A percentile compares a stretch with the other conserved stretches of the same genome.
Conservation (phyloP, 1,140 invertebrate species). For the Nebria ingens region DNA sequence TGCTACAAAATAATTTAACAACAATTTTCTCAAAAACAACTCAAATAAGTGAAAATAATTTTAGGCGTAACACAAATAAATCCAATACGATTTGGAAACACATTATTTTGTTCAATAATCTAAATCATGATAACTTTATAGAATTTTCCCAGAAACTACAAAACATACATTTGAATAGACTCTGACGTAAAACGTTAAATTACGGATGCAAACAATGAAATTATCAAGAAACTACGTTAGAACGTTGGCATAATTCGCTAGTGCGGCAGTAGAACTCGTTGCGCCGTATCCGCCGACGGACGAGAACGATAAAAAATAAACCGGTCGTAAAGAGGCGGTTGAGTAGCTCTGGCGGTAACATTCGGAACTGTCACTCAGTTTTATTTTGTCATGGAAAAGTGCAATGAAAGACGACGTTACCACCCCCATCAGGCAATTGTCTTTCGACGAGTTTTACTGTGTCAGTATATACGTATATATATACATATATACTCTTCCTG, state of each 20-base stretch:
- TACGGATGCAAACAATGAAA: not conserved
- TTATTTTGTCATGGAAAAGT: constrained; percentile 1
- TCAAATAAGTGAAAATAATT: too few relatives aligned
- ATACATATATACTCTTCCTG: too few relatives aligned
- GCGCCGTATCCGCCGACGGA: not conserved
- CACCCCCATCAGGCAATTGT: not conserved
- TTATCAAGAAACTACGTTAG: not conserved
- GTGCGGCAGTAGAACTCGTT: not conserved
- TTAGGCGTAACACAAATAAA: too few relatives aligned
- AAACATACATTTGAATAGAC: too few relatives aligned
- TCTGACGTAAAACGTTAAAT: too few relatives aligned
- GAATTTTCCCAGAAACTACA: too few relatives aligned
- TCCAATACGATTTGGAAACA: too few relatives aligned
- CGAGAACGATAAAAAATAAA: constrained; percentile 7
- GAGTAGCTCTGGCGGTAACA: constrained; percentile 2
- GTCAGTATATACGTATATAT: too few relatives aligned
- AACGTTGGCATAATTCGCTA: not conserved
- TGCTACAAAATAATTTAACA: too few relatives aligned
- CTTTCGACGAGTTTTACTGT: not conserved
- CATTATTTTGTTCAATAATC: too few relatives aligned
- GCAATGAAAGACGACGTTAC: constrained; percentile 9
- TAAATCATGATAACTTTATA: too few relatives aligned
- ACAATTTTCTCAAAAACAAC: too few relatives aligned
- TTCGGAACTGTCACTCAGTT: constrained; percentile 9
- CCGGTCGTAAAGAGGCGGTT: constrained; percentile 8